Percentiles rank a stretch among this genome's conserved stretches.
These are phyloP conservation scores for Rotaria socialis DNA, from an alignment of 2,888 invertebrate genomes.

Conservation along the genomic window DNA sequence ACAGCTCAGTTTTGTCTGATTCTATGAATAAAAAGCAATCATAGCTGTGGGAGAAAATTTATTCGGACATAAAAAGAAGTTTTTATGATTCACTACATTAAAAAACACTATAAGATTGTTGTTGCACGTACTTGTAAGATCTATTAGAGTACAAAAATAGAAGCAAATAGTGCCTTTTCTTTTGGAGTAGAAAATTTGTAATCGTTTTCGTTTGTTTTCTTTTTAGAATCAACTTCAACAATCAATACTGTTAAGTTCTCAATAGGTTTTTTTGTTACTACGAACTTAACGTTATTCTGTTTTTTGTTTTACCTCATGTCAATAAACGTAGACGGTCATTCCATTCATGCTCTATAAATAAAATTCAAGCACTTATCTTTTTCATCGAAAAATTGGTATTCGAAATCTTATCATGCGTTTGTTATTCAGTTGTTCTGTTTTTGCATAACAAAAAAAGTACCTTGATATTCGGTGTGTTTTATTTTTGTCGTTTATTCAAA, in stretches of 20 bases:
- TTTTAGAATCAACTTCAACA: slow-evolving; percentile 11
- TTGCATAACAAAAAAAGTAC: background rate
- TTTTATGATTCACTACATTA: too few relatives aligned
- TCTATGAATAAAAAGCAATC: too few relatives aligned
- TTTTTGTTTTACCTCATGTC: background rate
- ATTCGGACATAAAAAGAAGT: too few relatives aligned
- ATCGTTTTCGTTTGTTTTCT: background rate
- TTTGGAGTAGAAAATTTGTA: too few relatives aligned
- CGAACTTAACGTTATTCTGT: background rate
- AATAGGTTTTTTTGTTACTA: background rate
- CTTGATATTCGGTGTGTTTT: too few relatives aligned
- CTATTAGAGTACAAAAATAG: too few relatives aligned
- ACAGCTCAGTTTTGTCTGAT: too few relatives aligned
- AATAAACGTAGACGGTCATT: background rate
- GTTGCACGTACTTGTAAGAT: too few relatives aligned
- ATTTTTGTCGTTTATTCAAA: background rate
- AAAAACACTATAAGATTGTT: too few relatives aligned
- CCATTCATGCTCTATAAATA: background rate
- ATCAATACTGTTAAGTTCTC: background rate
- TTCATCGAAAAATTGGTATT: background rate
- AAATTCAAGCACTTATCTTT: background rate
- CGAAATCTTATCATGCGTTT: too few relatives aligned
- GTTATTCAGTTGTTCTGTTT: background rate
- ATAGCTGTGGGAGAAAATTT: too few relatives aligned
- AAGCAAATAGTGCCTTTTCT: too few relatives aligned